These are phyloP conservation scores for Clarias pachynema DNA, from an alignment of 2,797 vertebrate genomes.

Conservation along the genomic window DNA sequence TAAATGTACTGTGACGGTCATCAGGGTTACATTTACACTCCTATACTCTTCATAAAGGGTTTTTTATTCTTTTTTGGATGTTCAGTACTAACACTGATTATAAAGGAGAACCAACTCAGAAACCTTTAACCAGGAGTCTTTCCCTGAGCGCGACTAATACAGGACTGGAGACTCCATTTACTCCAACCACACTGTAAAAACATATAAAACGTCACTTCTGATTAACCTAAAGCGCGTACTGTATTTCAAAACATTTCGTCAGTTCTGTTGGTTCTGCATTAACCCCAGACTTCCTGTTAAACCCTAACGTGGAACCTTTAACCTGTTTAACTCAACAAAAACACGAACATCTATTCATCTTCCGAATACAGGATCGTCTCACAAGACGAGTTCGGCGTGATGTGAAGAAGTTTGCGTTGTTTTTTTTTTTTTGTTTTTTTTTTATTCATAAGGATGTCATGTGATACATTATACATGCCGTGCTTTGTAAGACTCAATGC, in stretches of 20 bases:
- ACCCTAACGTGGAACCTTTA: not conserved
- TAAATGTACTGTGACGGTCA: not conserved
- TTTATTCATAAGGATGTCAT: conserved; percentile 61
- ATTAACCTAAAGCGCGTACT: not conserved
- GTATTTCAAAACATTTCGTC: not conserved
- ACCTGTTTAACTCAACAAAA: not conserved
- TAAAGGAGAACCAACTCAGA: not conserved
- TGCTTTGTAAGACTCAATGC: conserved; percentile 74
- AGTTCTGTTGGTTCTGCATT: not conserved
- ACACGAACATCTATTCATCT: not conserved
- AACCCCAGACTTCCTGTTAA: not conserved
- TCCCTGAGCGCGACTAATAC: not conserved
- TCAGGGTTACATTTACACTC: not conserved
- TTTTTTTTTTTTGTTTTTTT: conserved; percentile 36
- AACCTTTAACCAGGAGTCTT: not conserved
- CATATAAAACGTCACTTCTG: no score
- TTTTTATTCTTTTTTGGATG: not conserved
- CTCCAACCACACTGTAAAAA: not conserved
- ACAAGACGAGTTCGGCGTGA: conserved; percentile 32
- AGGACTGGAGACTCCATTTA: not conserved
- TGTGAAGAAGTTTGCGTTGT: conserved; percentile 40
- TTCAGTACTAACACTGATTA: not conserved
- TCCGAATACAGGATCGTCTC: not conserved
- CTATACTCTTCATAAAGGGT: not conserved
- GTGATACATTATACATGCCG: conserved; percentile 75